Evolutionary conservation across 1,140 invertebrate genomes (phyloP), one percentile per base, ranked within the genome.

Genomic region (Pentalonia nigronervosa): DNA sequence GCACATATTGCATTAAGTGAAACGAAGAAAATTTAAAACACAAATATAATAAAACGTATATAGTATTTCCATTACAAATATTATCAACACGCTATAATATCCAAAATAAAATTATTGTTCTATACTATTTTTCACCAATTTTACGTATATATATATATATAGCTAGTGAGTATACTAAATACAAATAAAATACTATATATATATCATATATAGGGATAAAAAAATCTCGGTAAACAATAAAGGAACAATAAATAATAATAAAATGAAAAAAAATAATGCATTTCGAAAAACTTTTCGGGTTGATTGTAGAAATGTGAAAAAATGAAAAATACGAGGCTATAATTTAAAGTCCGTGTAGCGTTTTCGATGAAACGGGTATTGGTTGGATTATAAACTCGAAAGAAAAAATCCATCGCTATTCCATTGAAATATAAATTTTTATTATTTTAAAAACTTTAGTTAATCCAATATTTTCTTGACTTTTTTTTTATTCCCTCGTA

Each of bases 381-480:
- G 48, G n/a, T 89, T 53, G 50, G 87, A 89, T 50, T 89, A 89
- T 36, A 50, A 88, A 53, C 48, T 89, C 50, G 50, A 50, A 50
- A 50, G 45, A 50, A 53, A 88, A 88, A 88, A 88, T 30, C 83
- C 21, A 87, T 88, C 17, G 30, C 47, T 34, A 88, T 88, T 50
- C 17, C 30, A 88, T 88, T 88, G 30, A 88, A 89, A 53, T 89
- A 89, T 53, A 53, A 89, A 17, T 50, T 89, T 88, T 89, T n/a
- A 36, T 89, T 89, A 53, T 53, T 89, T 88, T 53, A 34, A 89
- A 89, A 53, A 89, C 47, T 89, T 89, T 34, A 89, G 87, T 89
- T 89, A 89, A 89, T 89, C 34, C 48, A 53, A 50, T 89, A 53
- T 89, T 88, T 88, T 50, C 48, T 88, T 87, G 47, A 48, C 21